Percentiles rank a stretch among this genome's conserved stretches.
phyloP scores from a whole-genome alignment of 2,888 invertebrate species.

The Amitus sp. region DNA sequence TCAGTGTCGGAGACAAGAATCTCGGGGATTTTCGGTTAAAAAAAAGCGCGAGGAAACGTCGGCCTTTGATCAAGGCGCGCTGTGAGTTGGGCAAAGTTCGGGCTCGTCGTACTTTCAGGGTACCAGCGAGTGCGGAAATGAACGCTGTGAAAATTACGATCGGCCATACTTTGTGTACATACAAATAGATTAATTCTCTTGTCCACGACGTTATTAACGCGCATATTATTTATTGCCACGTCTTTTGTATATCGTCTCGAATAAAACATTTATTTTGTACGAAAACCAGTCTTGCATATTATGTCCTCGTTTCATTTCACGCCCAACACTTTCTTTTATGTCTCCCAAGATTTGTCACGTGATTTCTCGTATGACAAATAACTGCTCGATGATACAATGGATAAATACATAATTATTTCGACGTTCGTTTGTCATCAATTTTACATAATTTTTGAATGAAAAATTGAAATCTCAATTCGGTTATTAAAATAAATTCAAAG shows the following conservation, averaged over 20 bases:
- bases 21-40: too few relatives aligned
- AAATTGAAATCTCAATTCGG: too few relatives aligned
- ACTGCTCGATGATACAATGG: too few relatives aligned
- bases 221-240: constrained; percentile 61
- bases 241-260: constrained; percentile 54
- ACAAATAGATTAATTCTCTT: constrained; percentile 29
- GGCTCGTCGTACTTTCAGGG: background rate
- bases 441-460: too few relatives aligned
- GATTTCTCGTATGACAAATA: too few relatives aligned
- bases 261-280: constrained; percentile 56
- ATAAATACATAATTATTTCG: too few relatives aligned
- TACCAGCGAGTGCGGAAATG: constrained; percentile 20
- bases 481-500: too few relatives aligned
- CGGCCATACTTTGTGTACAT: constrained; percentile 49
- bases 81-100: too few relatives aligned
- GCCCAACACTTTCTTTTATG: too few relatives aligned
- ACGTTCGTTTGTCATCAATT: too few relatives aligned
- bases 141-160: constrained; percentile 56
- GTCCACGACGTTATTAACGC: too few relatives aligned
- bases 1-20: background rate
- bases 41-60: background rate
- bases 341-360: too few relatives aligned
- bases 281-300: background rate
- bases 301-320: background rate
- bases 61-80: background rate